Conservation (phyloP, 2,888 invertebrate species). For the Lepeophtheirus nordmannii region DNA sequence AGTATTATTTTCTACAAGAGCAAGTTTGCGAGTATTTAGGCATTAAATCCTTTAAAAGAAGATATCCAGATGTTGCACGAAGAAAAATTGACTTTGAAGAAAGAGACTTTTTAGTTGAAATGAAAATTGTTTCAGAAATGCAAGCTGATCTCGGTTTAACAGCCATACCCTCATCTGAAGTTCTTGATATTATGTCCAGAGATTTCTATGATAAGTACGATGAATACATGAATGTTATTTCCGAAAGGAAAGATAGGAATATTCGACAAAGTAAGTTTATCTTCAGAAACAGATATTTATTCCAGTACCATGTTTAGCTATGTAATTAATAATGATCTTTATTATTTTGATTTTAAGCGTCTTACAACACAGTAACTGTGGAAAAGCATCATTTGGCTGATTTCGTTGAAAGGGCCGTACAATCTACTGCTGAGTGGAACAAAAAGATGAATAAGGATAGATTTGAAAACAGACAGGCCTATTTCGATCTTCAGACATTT, state of each 20-base stretch:
- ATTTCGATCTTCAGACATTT: conserved; percentile 80
- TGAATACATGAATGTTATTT: conserved; percentile 17
- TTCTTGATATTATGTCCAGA: conserved; percentile 81
- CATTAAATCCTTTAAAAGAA: conserved; percentile 89
- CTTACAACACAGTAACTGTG: conserved; percentile 18
- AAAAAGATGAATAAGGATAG: conserved; percentile 56
- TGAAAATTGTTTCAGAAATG: conserved; percentile 66
- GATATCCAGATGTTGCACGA: conserved; percentile 72
- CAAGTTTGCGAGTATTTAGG: conserved; percentile 85
- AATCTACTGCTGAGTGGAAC: conserved; percentile 79
- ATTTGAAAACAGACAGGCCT: conserved; percentile 58
- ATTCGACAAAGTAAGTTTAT: conserved; percentile 8
- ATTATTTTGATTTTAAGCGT: neutral
- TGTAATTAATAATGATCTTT: neutral
- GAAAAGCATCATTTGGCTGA: conserved; percentile 37
- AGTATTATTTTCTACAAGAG: conserved; percentile 75
- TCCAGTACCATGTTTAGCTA: neutral
- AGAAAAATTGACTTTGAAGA: conserved; percentile 78
- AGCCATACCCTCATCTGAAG: conserved; percentile 77
- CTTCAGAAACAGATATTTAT: too few species aligned
- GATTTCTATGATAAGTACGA: conserved; percentile 82
- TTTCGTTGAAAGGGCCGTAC: conserved; percentile 61
- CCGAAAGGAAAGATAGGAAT: conserved; percentile 19
- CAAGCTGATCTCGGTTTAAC: conserved; percentile 86
- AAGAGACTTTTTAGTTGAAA: conserved; percentile 66